Evolutionary conservation across 92 coral and sea anemone species (phyloP), one percentile per base, ranked within the genome.

Genomic region (Zoanthus gigantus): DNA sequence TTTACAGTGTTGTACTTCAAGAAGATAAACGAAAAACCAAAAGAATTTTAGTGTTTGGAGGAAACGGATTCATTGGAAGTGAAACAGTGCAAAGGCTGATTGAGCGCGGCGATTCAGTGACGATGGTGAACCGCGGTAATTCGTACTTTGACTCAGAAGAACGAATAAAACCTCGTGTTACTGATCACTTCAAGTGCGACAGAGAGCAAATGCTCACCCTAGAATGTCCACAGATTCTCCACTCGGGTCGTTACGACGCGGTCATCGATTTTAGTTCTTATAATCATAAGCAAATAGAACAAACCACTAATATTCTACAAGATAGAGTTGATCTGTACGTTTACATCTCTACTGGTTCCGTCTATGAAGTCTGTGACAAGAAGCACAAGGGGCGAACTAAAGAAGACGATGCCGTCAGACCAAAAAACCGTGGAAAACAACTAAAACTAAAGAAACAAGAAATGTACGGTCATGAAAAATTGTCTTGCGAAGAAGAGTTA

Each of bases 21-120:
- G 84, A 73, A 68, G 66, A 71, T 57, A 74, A 68, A 47, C 58
- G 32, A 29, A 63, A 14, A 30, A 65, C 77, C n/a, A 92, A 92
- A 60, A 90, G 90, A 11, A 84, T 95, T 71, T 94, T 97, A 32
- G 93, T 97, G 10, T 94, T 97, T 86, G 99, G 99, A 44, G 99
- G 99, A 29, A 97, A 97, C 54, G 99, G 99, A 4, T 97, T 97
- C 56, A 93, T 97, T 17, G 99, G 99, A 29, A 94, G 99, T 37
- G 97, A 94, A 71, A 85, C 95, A 45, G 95, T 96, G 31, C 79
- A 85, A 18, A 83, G 89, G 23, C 72, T 97, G 68, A 83, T 97
- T 54, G 93, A 95, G 74, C 83, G 84, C 45, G 96, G 91, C 46
- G 93, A 94, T 50, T 78, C 90, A 42, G 88, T 97, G 37, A 95